phyloP scores from a whole-genome alignment of 2,888 invertebrate genomes.

The Agrochola lota region DNA sequence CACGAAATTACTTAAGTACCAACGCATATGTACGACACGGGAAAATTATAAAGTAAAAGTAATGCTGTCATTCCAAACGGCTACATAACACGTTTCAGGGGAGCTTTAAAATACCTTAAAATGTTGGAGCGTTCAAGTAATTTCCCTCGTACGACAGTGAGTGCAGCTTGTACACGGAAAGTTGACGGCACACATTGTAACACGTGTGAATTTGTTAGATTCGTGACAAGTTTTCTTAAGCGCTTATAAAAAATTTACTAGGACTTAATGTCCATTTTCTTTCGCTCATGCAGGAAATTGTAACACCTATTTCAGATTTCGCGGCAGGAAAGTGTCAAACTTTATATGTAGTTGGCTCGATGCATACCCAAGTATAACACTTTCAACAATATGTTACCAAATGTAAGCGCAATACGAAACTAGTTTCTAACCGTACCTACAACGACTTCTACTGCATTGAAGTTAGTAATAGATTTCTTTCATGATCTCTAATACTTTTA shows the following conservation, averaged over 20 bases:
- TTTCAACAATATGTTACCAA: conserved; percentile 1
- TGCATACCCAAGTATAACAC: background rate
- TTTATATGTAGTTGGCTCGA: background rate
- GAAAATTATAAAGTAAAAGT: conserved; percentile 75
- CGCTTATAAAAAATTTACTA: conserved; percentile 13
- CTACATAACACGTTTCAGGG: conserved; percentile 75
- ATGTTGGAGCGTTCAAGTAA: conserved; percentile 76
- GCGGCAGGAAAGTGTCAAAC: background rate
- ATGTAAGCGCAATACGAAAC: background rate
- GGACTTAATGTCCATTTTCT: conserved; percentile 3
- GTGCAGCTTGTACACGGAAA: conserved; percentile 65
- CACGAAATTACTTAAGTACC: conserved; percentile 52
- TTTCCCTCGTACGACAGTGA: conserved; percentile 72
- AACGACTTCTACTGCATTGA: background rate
- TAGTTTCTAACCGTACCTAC: background rate
- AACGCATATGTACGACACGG: conserved; percentile 54
- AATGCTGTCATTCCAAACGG: conserved; percentile 76
- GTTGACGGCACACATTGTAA: conserved; percentile 68
- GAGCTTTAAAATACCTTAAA: conserved; percentile 78
- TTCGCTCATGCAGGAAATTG: conserved; percentile 3
- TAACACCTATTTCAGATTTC: background rate
- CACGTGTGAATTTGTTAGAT: conserved; percentile 64
- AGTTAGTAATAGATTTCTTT: background rate
- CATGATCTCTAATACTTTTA: background rate
- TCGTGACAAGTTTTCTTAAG: conserved; percentile 45